Conservation (phyloP, 2,797 vertebrate species). For the Sebastes jordani region DNA sequence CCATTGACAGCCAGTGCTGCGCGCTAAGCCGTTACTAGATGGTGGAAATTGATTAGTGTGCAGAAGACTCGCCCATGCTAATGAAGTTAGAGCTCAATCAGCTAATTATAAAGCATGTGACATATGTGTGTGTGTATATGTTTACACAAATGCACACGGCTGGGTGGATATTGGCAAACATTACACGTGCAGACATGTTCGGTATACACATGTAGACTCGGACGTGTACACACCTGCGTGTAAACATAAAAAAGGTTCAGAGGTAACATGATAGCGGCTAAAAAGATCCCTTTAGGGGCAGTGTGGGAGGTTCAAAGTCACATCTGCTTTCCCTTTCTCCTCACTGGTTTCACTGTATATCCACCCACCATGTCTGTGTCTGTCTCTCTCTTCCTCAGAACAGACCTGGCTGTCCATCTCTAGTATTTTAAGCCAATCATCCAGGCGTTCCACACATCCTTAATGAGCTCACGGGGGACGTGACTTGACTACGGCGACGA, state of each 20-base stretch:
- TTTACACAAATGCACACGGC: conserved; percentile 25
- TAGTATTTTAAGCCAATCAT: conserved; percentile 65
- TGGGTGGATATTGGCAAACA: conserved; percentile 25
- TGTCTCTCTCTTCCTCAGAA: conserved; percentile 1
- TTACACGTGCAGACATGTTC: conserved; percentile 17
- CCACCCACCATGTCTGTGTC: neutral
- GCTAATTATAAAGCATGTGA: conserved; percentile 74
- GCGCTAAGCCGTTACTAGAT: conserved; percentile 59
- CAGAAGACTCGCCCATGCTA: conserved; percentile 56
- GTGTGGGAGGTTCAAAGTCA: conserved; percentile 3
- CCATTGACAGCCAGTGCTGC: conserved; percentile 56
- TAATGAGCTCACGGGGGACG: conserved; percentile 72
- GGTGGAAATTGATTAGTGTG: conserved; percentile 74
- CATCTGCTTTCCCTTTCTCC: neutral
- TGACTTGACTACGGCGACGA: conserved; percentile 56
- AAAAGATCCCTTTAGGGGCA: neutral
- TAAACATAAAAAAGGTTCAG: conserved; percentile 2
- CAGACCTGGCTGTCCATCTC: conserved; percentile 53
- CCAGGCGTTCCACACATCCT: conserved; percentile 50
- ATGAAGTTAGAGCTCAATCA: conserved; percentile 74
- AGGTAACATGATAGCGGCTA: neutral
- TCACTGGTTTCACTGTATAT: conserved; percentile 8
- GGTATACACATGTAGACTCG: neutral
- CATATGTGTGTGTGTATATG: conserved; percentile 24
- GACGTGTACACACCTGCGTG: conserved; percentile 13